Evolutionary conservation across 2,888 invertebrate genomes (phyloP).

Genomic region (Timema podura): DNA sequence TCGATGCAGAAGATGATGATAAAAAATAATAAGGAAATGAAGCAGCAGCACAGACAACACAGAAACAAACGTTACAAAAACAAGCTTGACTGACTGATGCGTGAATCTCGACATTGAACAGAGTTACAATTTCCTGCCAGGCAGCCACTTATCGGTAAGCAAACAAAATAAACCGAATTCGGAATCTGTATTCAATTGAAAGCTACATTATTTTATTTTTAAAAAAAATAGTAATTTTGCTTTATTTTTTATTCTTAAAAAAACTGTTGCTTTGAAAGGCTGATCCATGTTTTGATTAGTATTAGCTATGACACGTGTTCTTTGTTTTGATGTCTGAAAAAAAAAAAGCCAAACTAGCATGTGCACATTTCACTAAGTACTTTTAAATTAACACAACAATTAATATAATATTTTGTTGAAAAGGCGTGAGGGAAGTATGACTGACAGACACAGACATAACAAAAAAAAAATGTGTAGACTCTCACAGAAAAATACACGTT

Average conservation of each 20-base stretch:
- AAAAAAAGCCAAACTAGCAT: conserved; percentile 16
- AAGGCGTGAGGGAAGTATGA: not conserved
- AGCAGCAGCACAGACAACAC: conserved; percentile 28
- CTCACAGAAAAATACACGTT: not conserved
- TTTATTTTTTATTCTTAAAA: not conserved
- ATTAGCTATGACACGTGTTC: conserved; percentile 8
- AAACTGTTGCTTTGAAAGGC: conserved; percentile 19
- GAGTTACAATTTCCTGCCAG: conserved; percentile 14
- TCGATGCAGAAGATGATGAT: too few species aligned
- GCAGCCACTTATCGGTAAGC: not conserved
- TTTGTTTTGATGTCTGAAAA: not conserved
- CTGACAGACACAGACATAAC: not conserved
- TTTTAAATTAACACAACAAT: not conserved
- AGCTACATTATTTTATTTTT: not conserved
- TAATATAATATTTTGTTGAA: conserved; percentile 8
- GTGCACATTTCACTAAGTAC: too few species aligned
- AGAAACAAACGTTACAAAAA: conserved; percentile 29
- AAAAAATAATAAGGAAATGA: too few species aligned
- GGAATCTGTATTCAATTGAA: too few species aligned
- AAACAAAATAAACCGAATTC: not conserved
- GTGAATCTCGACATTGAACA: conserved; percentile 6
- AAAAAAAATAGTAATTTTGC: too few species aligned
- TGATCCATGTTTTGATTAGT: conserved; percentile 27
- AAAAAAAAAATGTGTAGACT: not conserved
- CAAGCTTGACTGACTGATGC: conserved; percentile 11